Percentiles rank a stretch among this genome's conserved stretches.
Conservation (phyloP, 2,113 vertebrate species). For the Orycteropus afer region DNA sequence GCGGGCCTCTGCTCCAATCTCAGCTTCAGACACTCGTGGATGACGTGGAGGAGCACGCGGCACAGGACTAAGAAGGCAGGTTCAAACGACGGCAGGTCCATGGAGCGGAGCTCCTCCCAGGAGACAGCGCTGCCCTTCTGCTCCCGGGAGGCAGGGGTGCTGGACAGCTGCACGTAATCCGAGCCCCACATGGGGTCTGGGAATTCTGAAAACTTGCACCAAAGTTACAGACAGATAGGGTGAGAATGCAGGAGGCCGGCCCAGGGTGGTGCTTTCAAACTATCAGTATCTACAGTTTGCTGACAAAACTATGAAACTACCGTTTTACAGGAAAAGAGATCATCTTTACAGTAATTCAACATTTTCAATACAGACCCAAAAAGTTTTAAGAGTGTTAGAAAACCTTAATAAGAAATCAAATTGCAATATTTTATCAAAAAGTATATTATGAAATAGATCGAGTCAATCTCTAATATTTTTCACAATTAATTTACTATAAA, state of each 20-base stretch:
- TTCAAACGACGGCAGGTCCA: slow-evolving; percentile 97
- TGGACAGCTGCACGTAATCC: slow-evolving; percentile 93
- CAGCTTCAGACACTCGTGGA: slow-evolving; percentile 98
- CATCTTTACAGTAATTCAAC: not conserved
- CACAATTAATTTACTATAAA: too few relatives aligned
- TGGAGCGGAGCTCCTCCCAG: slow-evolving; percentile 93
- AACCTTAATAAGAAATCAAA: not conserved
- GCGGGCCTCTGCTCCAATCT: slow-evolving; percentile 97
- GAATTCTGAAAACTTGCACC: slow-evolving; percentile 96
- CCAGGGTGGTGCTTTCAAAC: not conserved
- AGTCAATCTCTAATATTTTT: not conserved
- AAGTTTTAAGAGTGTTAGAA: slow-evolving; percentile 3
- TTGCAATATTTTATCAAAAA: not conserved
- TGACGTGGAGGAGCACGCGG: slow-evolving; percentile 97
- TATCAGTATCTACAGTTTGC: not conserved
- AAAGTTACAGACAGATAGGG: slow-evolving; percentile 61
- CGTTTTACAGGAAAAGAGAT: not conserved
- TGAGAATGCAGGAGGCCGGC: not conserved
- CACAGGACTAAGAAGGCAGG: slow-evolving; percentile 97
- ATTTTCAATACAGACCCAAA: not conserved
- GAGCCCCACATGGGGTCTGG: slow-evolving; percentile 95
- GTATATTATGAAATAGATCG: not conserved
- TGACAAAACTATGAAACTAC: not conserved
- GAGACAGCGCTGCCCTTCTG: slow-evolving; percentile 90
- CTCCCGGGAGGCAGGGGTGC: slow-evolving; percentile 83